Percentiles rank a stretch among this genome's conserved stretches.
These are phyloP conservation scores for Gymnothorax javanicus DNA, from an alignment of 2,797 vertebrate species.

Conservation along the genomic window DNA sequence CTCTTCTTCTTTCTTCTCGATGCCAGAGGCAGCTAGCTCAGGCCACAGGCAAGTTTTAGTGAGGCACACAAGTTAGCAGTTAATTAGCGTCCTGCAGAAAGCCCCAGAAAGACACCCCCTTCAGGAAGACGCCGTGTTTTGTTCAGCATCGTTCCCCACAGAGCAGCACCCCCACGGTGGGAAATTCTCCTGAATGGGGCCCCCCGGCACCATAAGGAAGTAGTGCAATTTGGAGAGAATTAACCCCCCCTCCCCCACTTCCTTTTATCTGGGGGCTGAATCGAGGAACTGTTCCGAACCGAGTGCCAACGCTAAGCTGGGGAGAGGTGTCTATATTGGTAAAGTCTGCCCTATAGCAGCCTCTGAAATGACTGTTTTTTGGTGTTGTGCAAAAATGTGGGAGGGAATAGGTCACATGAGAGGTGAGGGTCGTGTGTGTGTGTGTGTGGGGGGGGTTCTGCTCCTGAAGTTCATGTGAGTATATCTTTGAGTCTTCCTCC, in stretches of 20 bases:
- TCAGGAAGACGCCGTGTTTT: neutral
- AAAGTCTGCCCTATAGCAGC: neutral
- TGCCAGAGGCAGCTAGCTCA: too few relatives aligned
- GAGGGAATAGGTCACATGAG: neutral
- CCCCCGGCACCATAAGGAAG: constrained; percentile 8
- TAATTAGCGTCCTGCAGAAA: neutral
- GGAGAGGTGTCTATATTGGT: neutral
- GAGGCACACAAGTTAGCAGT: neutral
- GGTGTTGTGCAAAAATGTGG: neutral
- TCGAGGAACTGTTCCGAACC: neutral
- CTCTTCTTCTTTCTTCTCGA: too few relatives aligned
- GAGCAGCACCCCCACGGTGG: constrained; percentile 3
- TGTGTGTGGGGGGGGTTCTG: neutral
- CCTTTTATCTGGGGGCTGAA: neutral
- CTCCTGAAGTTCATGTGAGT: neutral
- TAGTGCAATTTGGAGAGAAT: neutral
- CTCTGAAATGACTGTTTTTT: neutral
- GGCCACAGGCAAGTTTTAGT: too few relatives aligned
- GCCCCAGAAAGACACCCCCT: neutral
- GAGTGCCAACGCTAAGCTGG: neutral
- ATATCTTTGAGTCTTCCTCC: neutral
- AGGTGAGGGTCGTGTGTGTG: neutral
- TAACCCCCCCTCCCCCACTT: neutral
- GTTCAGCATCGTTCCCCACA: neutral
- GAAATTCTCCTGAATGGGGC: constrained; percentile 15